phyloP scores from a whole-genome alignment of 2,797 vertebrate genomes.

The Xyrichtys novacula region DNA sequence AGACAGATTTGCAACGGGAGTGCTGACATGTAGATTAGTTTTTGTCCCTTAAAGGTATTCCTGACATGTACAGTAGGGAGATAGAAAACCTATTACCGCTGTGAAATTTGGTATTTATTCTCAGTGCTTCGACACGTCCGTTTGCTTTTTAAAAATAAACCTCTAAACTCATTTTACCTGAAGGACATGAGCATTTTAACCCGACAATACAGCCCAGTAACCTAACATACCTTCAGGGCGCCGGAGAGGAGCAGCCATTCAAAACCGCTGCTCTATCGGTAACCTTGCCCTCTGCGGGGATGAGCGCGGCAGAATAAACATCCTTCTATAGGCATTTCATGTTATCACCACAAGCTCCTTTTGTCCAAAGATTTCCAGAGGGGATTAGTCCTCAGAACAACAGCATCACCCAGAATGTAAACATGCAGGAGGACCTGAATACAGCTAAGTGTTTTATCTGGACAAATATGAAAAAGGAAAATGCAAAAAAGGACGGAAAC shows the following conservation, averaged over 20 bases:
- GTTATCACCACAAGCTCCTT: constrained; percentile 13
- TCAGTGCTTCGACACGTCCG: not conserved
- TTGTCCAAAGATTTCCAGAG: not conserved
- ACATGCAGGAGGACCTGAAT: not conserved
- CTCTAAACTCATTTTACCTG: not conserved
- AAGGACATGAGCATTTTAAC: constrained; percentile 27
- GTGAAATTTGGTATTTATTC: not conserved
- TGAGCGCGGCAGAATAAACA: not conserved
- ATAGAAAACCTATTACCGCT: constrained; percentile 11
- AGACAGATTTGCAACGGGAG: not conserved
- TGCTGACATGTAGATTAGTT: constrained; percentile 15
- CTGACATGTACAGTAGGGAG: not conserved
- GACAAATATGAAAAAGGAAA: not conserved
- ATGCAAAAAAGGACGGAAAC: constrained; percentile 6
- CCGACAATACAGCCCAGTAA: not conserved
- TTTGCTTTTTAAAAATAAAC: constrained; percentile 21
- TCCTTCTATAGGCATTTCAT: constrained; percentile 1
- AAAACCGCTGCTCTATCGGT: not conserved
- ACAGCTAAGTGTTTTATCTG: not conserved
- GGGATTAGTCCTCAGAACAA: not conserved
- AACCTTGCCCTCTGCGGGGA: constrained; percentile 22
- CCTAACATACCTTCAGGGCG: constrained; percentile 21
- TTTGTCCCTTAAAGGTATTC: constrained; percentile 3
- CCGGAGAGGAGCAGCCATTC: constrained; percentile 18
- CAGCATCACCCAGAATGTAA: not conserved